Base-by-base conservation (phyloP, 2,797 vertebrate genomes). In the Rhinoraja longicauda region DNA sequence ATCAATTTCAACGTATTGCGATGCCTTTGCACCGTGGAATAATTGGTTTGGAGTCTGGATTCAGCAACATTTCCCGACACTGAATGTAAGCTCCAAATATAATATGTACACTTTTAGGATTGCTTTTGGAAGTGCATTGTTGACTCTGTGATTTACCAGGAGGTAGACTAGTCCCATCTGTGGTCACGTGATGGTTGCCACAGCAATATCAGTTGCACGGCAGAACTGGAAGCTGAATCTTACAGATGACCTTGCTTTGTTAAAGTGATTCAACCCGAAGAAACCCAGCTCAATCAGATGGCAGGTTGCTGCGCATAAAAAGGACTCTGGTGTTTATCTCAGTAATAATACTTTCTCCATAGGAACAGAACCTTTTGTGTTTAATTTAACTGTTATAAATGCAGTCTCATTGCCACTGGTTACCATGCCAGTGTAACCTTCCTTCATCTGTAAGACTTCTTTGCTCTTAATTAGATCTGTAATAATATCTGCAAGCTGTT, bases 161-260 rank as follows among this genome's bases (percentile, higher is more conserved):
- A 53, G 90, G 90, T 75, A 72, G 39, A 53, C 19, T 53, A 73
- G 90, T 26, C 39, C 24, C 24, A 1, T 73, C 21, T 19, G 70
- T 73, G 78, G 0, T 39, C 90, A 92, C 26, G 26, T 92, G 90
- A 92, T n/a, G 67, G 90, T 92, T 92, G 90, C 90, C 70, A 92
- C 90, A 75, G 90, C 26, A 53, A 92, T 92, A 53, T 92, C 36
- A 17, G 39, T 39, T 70, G 53, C 13, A 26, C 15, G 64, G 70
- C 72, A 75, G 39, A 53, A 24, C 72, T 45, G 67, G 90, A 4
- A 17, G 72, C 39, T 13, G 67, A 91, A 73, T 45, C 36, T 15
- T 6, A 73, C 67, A 15, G 45, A 73, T 92, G 90, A 92, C 90
- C 90, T 92, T 92, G 67, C 90, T 92, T 92, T 92, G 90, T 73